Evolutionary conservation across 2,888 invertebrate species (phyloP), one percentile per base, ranked within the genome.

Genomic region (Muschampia plurimacula): DNA sequence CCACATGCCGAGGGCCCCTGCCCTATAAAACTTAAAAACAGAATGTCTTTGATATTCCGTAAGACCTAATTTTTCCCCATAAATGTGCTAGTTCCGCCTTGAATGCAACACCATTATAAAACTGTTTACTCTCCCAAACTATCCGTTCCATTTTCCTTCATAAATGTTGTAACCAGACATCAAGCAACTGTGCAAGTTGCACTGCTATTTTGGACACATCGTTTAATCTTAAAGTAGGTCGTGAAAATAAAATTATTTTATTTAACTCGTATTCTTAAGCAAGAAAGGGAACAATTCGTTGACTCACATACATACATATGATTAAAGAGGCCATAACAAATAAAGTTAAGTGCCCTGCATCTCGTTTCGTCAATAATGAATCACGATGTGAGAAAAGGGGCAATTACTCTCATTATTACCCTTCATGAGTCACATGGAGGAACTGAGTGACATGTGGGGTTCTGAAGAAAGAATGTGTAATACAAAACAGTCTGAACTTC

Each of bases 311-410:
- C 22, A 22, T 22, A 22, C 22, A 22, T 83, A 86, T 87, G 85
- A 91, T 91, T 88, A 87, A 90, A 88, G 84, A 79, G 85, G 84
- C 85, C 82, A 84, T 85, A 89, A 91, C 85, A 88, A 87, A 89
- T 86, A 88, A 87, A 86, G 81, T 86, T 79, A 82, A 87, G 85
- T 84, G 85, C 82, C 79, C 82, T 82, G 84, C 82, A 82, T 82
- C 84, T 86, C 83, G 84, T 86, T 87, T 83, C 85, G 84, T 85
- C 79, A 78, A 81, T 82, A 84, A 90, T 90, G 93, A 93, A 92
- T 92, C 93, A 93, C 91, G 86, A 89, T 91, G 90, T 92, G 92
- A 91, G 92, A 93, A 91, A 90, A 89, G 85, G 84, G 80, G 89
- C 91, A 92, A 93, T 93, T 92, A 91, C 86, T 86, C 87, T 89